Evolutionary conservation across 2,888 invertebrate species (phyloP), one percentile per base, ranked within the genome.

Genomic region (Lepidonotus clava): DNA sequence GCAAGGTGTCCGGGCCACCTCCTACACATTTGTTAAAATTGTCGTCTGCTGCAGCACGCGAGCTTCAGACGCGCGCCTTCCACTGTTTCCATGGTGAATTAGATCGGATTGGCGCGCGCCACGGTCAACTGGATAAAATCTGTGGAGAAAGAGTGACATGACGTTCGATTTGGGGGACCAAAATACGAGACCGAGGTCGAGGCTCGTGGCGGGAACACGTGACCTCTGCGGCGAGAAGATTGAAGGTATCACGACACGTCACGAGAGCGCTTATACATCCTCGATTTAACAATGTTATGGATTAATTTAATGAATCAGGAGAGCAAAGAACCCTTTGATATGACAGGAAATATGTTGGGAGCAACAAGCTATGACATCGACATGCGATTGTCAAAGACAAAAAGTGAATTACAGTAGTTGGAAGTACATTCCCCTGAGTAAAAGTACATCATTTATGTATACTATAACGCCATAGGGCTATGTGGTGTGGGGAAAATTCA

Each of bases 171-270:
- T 4, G 21, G 66, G 32, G 32, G 66, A 24, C 66, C 32, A 66
- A 28, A 66, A 11, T 34, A 5, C 4, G 4, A n/a, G n/a, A n/a
- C 28, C 5, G 34, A 66, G 66, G 66, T 66, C 32, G 34, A 6
- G 34, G 4, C 32, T 66, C 32, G 24, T 66, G 66, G 66, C 66
- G 66, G 66, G 66, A 66, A 32, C 4, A 24, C n/a, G 21, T 66
- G 66, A 66, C 66, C 66, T 66, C 34, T 32, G 66, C 66, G 66
- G 66, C 66, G 34, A 32, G 28, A 66, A 32, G 66, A 66, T 66
- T 66, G 66, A 66, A 66, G 66, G 66, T 66, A 66, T 66, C 66
- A 34, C 66, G 66, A 66, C 66, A 66, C 66, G 66, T 66, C 66
- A 66, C 66, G 66, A 66, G 34, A 24, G 6, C 34, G 32, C 34